These are phyloP conservation scores for Oreochromis tanganicae DNA, from an alignment of 2,113 vertebrate species.

Conservation along the genomic window DNA sequence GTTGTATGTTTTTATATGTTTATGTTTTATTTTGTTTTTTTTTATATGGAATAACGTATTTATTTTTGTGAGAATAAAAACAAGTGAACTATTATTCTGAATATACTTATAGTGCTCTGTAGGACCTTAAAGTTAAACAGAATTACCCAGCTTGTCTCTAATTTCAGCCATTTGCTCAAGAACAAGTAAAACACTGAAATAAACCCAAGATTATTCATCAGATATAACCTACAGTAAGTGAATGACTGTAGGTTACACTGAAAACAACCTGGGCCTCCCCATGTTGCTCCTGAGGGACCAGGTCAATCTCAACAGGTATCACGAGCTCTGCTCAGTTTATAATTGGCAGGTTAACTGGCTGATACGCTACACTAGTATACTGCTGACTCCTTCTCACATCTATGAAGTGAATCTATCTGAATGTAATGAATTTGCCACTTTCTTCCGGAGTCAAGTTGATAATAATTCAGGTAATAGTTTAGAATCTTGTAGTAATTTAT, in stretches of 20 bases:
- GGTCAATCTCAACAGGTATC: background rate
- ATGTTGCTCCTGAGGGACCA: background rate
- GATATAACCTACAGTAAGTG: background rate
- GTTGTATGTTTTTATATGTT: background rate
- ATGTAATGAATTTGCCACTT: background rate
- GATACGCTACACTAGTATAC: background rate
- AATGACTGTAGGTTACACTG: background rate
- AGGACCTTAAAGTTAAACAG: background rate
- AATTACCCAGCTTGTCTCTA: background rate
- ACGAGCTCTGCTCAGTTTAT: background rate
- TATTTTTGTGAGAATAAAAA: background rate
- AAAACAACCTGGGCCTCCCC: background rate
- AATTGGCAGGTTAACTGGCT: background rate
- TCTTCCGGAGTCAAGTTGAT: background rate
- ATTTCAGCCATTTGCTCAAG: background rate
- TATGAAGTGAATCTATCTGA: background rate
- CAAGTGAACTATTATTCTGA: background rate
- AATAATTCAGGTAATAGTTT: background rate
- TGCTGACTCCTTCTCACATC: background rate
- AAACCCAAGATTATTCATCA: background rate
- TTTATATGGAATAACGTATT: background rate
- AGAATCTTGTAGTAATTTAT: background rate
- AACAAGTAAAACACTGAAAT: background rate
- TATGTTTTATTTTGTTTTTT: background rate
- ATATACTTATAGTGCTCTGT: background rate